Conservation (phyloP, 2,113 vertebrate species). For the Tyto alba region DNA sequence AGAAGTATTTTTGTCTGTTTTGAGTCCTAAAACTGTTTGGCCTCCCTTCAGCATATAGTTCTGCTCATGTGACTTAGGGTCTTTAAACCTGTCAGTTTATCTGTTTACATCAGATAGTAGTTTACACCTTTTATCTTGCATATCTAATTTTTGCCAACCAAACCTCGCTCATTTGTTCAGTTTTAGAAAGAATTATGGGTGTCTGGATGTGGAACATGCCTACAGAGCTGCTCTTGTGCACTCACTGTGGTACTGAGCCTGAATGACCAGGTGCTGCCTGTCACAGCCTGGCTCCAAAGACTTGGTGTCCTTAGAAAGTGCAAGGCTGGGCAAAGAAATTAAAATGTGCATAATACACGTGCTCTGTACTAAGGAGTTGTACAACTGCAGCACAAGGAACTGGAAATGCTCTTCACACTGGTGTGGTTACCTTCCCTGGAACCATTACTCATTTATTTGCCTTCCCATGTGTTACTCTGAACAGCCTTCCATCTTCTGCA, state of each 20-base stretch:
- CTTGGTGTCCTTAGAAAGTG: not conserved
- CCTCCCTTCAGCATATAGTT: not conserved
- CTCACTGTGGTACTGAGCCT: not conserved
- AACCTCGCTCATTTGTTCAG: not conserved
- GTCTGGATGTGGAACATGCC: not conserved
- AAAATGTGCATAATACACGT: not conserved
- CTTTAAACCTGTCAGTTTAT: not conserved
- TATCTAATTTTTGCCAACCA: not conserved
- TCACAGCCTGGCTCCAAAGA: not conserved
- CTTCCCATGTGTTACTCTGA: not conserved
- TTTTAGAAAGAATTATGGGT: not conserved
- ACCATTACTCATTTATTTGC: constrained; percentile 24
- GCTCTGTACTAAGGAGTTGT: not conserved
- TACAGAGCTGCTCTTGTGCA: not conserved
- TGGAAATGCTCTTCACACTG: not conserved
- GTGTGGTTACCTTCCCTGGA: not conserved
- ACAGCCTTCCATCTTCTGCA: constrained; percentile 24
- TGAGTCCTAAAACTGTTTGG: not conserved
- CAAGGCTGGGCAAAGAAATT: not conserved
- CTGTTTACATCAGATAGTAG: not conserved
- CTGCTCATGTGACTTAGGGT: not conserved
- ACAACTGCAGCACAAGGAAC: not conserved
- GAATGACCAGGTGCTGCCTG: not conserved
- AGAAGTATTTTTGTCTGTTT: not conserved
- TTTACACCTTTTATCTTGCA: not conserved